Conservation (phyloP, 2,113 vertebrate genomes). For the western clawed frog (Xenopus tropicalis) region UCB_Xtro_10.0 CM004452.2:39013501-39014000, state of each 20-base stretch:
- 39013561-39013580: not conserved
- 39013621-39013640: not conserved
- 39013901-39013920: not conserved
- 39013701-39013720: conserved; percentile 13
- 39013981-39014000: conserved; percentile 7
- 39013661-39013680: not conserved
- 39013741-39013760: conserved; percentile 1
- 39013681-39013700: not conserved
- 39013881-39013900: not conserved
- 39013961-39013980: conserved; percentile 1
- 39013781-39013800: not conserved
- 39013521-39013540: too few relatives aligned
- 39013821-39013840: conserved; percentile 2
- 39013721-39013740: conserved; percentile 2
- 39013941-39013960: not conserved
- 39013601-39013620: not conserved
- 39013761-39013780: not conserved
- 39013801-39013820: not conserved
- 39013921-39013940: not conserved
- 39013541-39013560: too few relatives aligned
- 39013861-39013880: not conserved
- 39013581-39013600: not conserved
- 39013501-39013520: not conserved
- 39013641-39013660: not conserved
- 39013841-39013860: not conserved